Percentiles rank a stretch among this genome's conserved stretches.
phyloP scores from a whole-genome alignment of 2,113 vertebrate genomes.

The Mormoops blainvillei region DNA sequence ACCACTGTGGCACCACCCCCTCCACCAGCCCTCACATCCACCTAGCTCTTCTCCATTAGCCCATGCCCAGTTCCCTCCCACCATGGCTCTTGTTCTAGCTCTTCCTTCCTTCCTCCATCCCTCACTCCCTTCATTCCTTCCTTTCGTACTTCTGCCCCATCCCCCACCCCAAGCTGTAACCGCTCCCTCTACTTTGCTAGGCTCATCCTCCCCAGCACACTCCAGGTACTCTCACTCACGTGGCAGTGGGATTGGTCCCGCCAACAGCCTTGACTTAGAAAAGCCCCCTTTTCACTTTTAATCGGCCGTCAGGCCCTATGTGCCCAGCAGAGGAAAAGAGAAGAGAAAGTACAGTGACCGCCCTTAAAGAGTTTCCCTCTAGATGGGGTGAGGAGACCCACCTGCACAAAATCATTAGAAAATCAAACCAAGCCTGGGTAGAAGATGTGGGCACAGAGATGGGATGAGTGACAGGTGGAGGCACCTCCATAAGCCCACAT shows the following conservation, averaged over 20 bases:
- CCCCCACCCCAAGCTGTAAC: neutral
- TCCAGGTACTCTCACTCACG: neutral
- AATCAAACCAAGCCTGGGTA: neutral
- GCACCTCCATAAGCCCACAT: neutral
- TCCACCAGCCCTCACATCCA: neutral
- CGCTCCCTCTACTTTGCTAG: neutral
- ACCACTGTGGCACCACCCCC: neutral
- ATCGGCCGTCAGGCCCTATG: neutral
- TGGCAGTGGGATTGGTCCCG: neutral
- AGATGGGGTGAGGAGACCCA: neutral
- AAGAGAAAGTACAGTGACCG: neutral
- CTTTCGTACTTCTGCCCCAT: neutral
- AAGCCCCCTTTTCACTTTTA: neutral
- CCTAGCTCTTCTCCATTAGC: neutral
- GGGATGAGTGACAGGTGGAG: neutral
- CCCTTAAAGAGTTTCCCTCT: neutral
- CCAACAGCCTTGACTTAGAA: neutral
- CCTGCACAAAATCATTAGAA: neutral
- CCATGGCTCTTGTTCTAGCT: neutral
- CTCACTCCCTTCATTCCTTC: neutral
- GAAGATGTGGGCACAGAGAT: neutral
- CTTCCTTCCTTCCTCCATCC: neutral
- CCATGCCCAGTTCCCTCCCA: neutral
- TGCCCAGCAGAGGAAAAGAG: neutral
- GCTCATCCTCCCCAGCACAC: accelerated